Conservation (phyloP, 2,888 invertebrate genomes). For the Torymus aiolomorphi region DNA sequence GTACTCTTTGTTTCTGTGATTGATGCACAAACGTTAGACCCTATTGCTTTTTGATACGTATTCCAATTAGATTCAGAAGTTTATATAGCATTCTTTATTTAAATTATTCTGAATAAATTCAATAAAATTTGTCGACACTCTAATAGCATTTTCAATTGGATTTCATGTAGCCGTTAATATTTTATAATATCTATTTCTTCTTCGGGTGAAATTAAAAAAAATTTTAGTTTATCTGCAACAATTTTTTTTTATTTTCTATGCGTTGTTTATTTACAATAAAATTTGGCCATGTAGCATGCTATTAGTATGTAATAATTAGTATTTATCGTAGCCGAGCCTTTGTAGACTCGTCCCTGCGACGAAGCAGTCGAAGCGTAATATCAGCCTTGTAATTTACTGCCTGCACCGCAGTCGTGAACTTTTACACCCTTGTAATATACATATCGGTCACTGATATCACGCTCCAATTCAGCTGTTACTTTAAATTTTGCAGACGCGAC, state of each 20-base stretch:
- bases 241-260: neutral
- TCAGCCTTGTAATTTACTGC: slow-evolving; percentile 13
- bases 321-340: slow-evolving; percentile 10
- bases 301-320: neutral
- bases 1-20: no score
- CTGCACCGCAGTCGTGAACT: slow-evolving; percentile 17
- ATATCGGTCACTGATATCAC: slow-evolving; percentile 53
- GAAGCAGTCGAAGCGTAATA: slow-evolving; percentile 32
- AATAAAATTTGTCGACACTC: no score
- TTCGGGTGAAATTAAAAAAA: no score
- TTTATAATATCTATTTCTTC: no score
- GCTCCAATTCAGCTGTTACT: slow-evolving; percentile 39
- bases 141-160: no score
- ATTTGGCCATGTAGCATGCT: slow-evolving; percentile 8
- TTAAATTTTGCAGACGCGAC: slow-evolving; percentile 11
- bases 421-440: slow-evolving; percentile 13
- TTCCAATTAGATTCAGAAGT: no score
- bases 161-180: no score
- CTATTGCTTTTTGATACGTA: no score
- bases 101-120: no score
- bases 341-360: neutral
- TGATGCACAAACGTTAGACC: no score
- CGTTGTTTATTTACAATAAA: neutral
- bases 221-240: no score
- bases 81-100: no score